Conservation (phyloP, 2,797 vertebrate genomes). For the Argentina silus region DNA sequence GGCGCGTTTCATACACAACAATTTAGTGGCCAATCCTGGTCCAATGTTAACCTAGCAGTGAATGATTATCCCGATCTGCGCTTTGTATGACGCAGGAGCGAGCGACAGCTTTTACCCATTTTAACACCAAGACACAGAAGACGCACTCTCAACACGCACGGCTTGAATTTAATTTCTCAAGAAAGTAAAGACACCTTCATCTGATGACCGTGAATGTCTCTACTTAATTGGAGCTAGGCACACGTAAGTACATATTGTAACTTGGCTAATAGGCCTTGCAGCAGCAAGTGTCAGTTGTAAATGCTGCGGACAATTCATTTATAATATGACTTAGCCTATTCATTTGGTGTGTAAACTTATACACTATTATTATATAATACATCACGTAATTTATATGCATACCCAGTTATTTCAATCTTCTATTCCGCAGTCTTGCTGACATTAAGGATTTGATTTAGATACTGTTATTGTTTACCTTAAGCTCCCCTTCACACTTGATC, state of each 20-base stretch:
- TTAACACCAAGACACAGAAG: not conserved
- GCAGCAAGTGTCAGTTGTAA: no score
- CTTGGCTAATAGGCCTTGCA: not conserved
- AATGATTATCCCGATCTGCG: not conserved
- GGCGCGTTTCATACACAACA: no score
- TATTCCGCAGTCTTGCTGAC: not conserved
- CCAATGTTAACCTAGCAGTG: no score
- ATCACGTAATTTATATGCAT: not conserved
- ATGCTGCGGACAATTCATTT: no score
- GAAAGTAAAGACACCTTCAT: not conserved
- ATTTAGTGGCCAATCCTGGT: no score
- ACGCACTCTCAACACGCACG: not conserved
- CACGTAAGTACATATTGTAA: constrained; percentile 4
- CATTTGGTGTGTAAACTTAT: no score
- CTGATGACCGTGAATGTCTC: not conserved
- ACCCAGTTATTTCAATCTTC: not conserved
- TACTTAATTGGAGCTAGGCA: not conserved
- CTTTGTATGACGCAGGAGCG: not conserved
- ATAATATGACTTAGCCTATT: no score
- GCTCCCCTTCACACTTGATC: not conserved
- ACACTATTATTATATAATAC: no score
- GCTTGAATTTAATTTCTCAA: not conserved
- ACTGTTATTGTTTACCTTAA: not conserved
- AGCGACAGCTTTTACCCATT: not conserved
- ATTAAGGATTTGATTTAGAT: not conserved